Evolutionary conservation across 1,140 invertebrate species (phyloP).

Genomic region (Liolophura sinensis): DNA sequence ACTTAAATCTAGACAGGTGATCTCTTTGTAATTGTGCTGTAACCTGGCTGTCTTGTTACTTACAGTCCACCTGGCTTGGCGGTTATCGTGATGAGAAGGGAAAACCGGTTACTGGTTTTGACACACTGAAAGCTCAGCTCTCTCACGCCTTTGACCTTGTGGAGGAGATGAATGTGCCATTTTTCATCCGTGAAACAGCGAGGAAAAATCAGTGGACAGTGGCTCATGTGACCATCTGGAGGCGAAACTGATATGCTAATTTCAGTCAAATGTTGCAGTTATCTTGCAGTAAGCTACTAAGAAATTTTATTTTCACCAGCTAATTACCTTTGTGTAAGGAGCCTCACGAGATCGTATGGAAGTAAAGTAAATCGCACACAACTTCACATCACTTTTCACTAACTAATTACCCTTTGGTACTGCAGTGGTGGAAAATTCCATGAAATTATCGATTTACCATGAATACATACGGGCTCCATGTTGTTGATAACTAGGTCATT

Average conservation of each 20-base stretch:
- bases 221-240: constrained; percentile 57
- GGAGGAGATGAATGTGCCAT: constrained; percentile 53
- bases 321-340: no score
- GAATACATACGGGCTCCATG: no score
- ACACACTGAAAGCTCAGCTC: constrained; percentile 47
- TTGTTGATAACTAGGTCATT: no score
- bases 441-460: no score
- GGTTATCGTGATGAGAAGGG: constrained; percentile 46
- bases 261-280: no score
- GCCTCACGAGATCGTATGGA: no score
- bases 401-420: no score
- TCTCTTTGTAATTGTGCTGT: not conserved
- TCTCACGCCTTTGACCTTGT: constrained; percentile 45
- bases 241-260: constrained; percentile 30
- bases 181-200: constrained; percentile 55
- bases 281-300: no score
- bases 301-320: no score
- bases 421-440: no score
- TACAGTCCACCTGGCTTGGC: constrained; percentile 54
- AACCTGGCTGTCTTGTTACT: constrained; percentile 14
- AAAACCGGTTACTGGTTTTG: constrained; percentile 40
- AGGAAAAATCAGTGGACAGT: constrained; percentile 58
- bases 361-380: no score
- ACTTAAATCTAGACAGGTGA: not conserved
- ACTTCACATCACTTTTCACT: no score